Conservation (phyloP, 2,888 invertebrate species). For the Eupithecia inturbata region DNA sequence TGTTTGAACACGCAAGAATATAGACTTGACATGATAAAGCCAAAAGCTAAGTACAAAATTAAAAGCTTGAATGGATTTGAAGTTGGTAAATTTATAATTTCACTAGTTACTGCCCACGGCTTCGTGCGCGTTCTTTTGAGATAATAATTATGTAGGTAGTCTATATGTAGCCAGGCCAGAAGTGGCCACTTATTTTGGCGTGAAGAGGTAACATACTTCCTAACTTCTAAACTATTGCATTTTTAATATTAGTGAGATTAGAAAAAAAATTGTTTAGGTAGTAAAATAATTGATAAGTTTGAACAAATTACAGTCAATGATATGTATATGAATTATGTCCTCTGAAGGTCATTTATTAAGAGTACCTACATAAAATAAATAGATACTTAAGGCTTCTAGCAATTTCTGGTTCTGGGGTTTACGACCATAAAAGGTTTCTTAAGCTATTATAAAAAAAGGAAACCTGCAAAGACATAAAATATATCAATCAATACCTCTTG, state of each 20-base stretch:
- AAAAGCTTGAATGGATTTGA: background rate
- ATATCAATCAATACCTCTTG: conserved; percentile 29
- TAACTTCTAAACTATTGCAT: background rate
- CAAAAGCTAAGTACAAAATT: background rate
- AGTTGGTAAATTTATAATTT: background rate
- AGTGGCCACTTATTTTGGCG: background rate
- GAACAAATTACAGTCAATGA: too few relatives aligned
- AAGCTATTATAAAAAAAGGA: background rate
- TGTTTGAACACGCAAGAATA: background rate
- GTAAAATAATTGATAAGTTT: background rate
- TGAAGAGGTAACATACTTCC: background rate
- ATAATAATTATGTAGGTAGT: background rate
- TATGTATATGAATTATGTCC: too few relatives aligned
- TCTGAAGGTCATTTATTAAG: background rate
- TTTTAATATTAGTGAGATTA: background rate
- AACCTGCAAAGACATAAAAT: conserved; percentile 1
- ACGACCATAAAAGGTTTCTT: background rate
- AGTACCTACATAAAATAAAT: background rate
- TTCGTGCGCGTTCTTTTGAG: background rate
- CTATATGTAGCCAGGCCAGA: background rate
- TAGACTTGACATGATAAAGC: background rate
- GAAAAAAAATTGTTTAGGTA: background rate
- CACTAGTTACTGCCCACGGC: background rate
- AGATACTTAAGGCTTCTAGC: background rate
- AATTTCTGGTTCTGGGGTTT: background rate